These are phyloP conservation scores for Elmis aenea DNA, from an alignment of 2,888 invertebrate species.

Conservation along the genomic window DNA sequence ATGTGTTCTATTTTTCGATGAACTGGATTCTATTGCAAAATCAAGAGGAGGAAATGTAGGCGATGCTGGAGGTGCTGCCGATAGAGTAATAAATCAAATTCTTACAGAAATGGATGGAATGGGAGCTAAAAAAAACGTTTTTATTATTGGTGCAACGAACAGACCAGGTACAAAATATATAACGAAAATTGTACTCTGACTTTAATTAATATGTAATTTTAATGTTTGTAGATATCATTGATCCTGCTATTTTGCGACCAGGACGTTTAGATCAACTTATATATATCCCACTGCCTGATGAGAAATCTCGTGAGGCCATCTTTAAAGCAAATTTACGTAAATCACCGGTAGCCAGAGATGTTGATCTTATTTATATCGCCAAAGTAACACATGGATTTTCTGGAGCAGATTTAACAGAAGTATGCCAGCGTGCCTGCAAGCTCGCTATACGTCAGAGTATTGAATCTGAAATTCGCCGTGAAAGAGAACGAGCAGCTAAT, in stretches of 20 bases:
- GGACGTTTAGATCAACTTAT: conserved; percentile 98
- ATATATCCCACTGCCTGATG: conserved; percentile 99
- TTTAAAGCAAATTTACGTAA: conserved; percentile 94
- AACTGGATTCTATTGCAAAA: conserved; percentile 99
- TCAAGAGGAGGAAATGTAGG: conserved; percentile 96
- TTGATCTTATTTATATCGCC: conserved; percentile 82
- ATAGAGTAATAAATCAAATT: conserved; percentile 99
- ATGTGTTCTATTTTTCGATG: conserved; percentile 98
- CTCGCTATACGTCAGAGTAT: conserved; percentile 97
- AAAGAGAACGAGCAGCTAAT: conserved; percentile 78
- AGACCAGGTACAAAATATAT: conserved; percentile 66
- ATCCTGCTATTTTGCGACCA: conserved; percentile 97
- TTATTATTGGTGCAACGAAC: conserved; percentile 97
- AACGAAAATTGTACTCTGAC: too few relatives aligned
- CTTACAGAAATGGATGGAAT: conserved; percentile 99
- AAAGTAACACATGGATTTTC: conserved; percentile 95
- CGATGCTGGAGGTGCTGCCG: conserved; percentile 97
- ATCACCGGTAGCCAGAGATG: conserved; percentile 92
- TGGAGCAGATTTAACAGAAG: conserved; percentile 98
- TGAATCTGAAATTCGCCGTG: conserved; percentile 89
- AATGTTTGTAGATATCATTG: conserved; percentile 90
- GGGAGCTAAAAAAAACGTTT: conserved; percentile 99
- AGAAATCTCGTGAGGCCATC: conserved; percentile 94
- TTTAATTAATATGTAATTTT: too few relatives aligned
- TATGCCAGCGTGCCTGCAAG: conserved; percentile 99